Evolutionary conservation across 2,113 vertebrate species (phyloP).

Genomic region (Hippoglossus stenolepis): DNA sequence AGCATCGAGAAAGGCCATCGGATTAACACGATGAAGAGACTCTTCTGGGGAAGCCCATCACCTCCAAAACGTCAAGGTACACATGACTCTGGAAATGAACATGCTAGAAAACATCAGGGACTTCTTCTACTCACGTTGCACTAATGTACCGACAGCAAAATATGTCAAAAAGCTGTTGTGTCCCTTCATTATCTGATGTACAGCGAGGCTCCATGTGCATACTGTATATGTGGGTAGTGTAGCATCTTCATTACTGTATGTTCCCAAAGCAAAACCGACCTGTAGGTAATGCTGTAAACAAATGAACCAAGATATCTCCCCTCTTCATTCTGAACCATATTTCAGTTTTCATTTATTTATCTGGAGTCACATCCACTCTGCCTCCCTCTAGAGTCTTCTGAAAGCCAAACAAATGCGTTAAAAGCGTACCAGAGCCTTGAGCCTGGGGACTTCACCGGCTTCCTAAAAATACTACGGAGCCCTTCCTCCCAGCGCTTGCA

Average conservation of each 20-base stretch:
- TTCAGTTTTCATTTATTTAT: neutral
- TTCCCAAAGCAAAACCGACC: neutral
- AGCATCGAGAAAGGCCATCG: constrained; percentile 79
- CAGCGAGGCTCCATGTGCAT: neutral
- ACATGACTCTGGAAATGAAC: neutral
- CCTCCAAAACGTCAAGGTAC: constrained; percentile 77
- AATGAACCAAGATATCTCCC: neutral
- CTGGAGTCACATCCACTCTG: neutral
- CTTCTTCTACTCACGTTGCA: too few species aligned
- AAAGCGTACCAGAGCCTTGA: constrained; percentile 77
- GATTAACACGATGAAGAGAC: constrained; percentile 78
- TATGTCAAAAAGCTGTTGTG: neutral
- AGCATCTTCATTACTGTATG: neutral
- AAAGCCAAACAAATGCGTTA: constrained; percentile 56
- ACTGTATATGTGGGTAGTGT: neutral
- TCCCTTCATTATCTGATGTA: neutral
- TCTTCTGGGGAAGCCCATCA: constrained; percentile 80
- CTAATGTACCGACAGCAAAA: too few species aligned
- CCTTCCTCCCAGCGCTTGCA: constrained; percentile 81
- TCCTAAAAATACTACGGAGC: constrained; percentile 82
- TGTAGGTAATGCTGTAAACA: neutral
- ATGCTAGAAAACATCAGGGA: neutral
- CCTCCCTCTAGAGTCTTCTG: constrained; percentile 67
- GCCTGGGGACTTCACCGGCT: constrained; percentile 83
- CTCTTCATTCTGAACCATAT: neutral